A percentile compares a stretch with the other conserved stretches of the same genome.
phyloP scores from a whole-genome alignment of 2,113 vertebrate genomes.

The Sclerurus mexicanus region DNA sequence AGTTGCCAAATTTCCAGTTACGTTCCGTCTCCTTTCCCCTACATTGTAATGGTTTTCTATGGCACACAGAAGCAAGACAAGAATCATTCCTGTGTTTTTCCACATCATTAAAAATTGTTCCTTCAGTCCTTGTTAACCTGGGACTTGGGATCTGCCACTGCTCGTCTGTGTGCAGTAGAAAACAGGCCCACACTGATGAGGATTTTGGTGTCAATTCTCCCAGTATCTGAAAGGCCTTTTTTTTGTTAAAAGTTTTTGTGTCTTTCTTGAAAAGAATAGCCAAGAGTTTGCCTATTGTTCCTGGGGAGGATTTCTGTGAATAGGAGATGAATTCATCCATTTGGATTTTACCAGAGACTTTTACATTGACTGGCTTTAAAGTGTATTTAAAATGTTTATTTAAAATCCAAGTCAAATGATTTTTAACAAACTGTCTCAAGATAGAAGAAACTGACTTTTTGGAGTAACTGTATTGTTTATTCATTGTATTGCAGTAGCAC shows the following conservation, averaged over 20 bases:
- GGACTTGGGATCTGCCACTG: neutral
- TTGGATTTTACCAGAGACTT: neutral
- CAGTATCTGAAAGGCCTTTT: neutral
- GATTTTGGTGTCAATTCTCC: neutral
- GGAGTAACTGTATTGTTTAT: conserved; percentile 63
- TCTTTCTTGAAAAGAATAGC: neutral
- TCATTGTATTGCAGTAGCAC: conserved; percentile 57
- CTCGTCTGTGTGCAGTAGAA: neutral
- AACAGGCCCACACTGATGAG: neutral
- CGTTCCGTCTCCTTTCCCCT: neutral
- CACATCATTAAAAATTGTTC: neutral
- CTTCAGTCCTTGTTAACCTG: neutral
- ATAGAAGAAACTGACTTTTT: conserved; percentile 42
- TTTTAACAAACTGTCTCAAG: conserved; percentile 52
- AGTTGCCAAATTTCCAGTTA: neutral
- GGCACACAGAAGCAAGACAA: neutral
- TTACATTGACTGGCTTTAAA: neutral
- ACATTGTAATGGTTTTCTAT: neutral
- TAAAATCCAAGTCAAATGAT: conserved; percentile 48
- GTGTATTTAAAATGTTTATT: conserved; percentile 58
- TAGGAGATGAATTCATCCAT: neutral
- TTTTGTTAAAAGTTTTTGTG: neutral
- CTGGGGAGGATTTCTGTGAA: neutral
- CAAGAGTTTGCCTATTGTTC: neutral
- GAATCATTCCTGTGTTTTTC: neutral